Conservation (phyloP, 2,113 vertebrate genomes). For the Stomatorhinus ivindoensis region DNA sequence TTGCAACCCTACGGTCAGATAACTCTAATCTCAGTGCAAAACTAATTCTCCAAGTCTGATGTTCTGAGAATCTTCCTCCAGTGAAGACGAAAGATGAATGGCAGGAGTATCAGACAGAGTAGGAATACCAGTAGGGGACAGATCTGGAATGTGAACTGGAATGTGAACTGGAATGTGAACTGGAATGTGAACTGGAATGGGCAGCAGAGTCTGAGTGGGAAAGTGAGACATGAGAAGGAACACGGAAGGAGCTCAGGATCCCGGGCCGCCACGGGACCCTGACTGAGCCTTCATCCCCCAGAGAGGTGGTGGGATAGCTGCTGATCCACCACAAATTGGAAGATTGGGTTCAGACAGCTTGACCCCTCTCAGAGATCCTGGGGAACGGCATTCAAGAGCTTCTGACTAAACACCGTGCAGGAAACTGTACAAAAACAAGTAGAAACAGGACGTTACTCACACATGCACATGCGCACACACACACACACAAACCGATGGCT, state of each 20-base stretch:
- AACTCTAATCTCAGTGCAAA: too few species aligned
- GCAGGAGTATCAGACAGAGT: not conserved
- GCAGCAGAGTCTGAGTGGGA: not conserved
- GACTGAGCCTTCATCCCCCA: not conserved
- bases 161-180: not conserved
- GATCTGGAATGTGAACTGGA: not conserved
- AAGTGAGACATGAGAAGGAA: not conserved
- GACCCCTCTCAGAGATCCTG: constrained; percentile 59
- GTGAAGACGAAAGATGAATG: not conserved
- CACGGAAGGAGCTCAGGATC: not conserved
- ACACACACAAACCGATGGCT: not conserved
- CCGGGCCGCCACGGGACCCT: not conserved
- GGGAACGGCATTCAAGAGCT: constrained; percentile 86
- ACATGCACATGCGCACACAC: not conserved
- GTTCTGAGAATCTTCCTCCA: too few species aligned
- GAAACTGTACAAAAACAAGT: constrained; percentile 54
- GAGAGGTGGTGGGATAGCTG: not conserved
- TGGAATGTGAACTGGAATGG: not conserved
- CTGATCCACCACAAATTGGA: not conserved
- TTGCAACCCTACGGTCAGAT: too few species aligned
- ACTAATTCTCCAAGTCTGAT: too few species aligned
- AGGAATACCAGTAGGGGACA: not conserved
- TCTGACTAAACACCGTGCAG: constrained; percentile 76
- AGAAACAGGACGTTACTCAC: not conserved
- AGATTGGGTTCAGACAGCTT: not conserved